These are phyloP conservation scores for Nomada ruficornis DNA, from an alignment of 2,888 invertebrate species.

Conservation along the genomic window DNA sequence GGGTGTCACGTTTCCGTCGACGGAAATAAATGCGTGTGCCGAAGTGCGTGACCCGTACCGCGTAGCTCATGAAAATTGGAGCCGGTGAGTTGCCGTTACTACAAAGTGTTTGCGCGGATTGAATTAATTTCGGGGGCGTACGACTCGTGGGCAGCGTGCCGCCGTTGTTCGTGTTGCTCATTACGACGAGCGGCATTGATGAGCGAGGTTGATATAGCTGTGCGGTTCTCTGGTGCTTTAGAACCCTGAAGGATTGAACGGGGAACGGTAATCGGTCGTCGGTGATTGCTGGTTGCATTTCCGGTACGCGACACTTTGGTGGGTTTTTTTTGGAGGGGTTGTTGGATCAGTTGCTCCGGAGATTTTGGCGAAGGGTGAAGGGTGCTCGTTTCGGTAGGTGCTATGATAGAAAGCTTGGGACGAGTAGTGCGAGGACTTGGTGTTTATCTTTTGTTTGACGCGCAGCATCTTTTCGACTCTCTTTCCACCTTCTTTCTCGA, in stretches of 20 bases:
- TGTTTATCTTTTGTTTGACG: not conserved
- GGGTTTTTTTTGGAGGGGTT: not conserved
- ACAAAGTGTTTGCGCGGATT: not conserved
- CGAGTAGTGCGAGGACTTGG: too few relatives aligned
- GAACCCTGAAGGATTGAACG: too few relatives aligned
- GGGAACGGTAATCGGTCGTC: too few relatives aligned
- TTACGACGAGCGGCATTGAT: too few relatives aligned
- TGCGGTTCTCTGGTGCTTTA: not conserved
- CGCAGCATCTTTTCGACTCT: too few relatives aligned
- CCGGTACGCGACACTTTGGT: conserved; percentile 3
- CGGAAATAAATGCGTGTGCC: conserved; percentile 62
- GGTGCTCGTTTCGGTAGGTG: not conserved
- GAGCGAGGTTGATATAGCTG: not conserved
- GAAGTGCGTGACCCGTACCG: conserved; percentile 28
- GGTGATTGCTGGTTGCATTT: too few relatives aligned
- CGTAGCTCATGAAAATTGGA: not conserved
- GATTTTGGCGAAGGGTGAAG: not conserved
- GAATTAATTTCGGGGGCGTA: not conserved
- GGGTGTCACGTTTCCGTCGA: conserved; percentile 73
- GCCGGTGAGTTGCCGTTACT: not conserved
- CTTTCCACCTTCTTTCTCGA: too few relatives aligned
- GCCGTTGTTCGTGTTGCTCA: not conserved
- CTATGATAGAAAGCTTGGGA: not conserved
- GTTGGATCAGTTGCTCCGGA: not conserved
- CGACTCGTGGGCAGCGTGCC: not conserved